phyloP scores from a whole-genome alignment of 2,113 vertebrate species.

The Edolisoma coerulescens region DNA sequence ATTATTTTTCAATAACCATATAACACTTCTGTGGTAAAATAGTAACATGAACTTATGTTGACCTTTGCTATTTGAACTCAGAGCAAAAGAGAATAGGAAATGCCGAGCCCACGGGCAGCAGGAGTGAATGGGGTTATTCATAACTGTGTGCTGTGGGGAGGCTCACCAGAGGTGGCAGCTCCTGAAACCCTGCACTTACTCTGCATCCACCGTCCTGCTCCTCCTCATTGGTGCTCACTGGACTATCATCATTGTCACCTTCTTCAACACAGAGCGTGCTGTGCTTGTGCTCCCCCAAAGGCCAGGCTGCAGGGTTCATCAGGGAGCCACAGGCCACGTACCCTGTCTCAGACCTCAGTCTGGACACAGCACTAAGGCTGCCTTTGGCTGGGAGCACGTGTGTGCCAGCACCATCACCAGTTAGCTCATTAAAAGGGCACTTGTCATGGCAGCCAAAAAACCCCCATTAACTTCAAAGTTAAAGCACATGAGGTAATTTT shows the following conservation, averaged over 20 bases:
- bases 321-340: fast-evolving
- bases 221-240: fast-evolving
- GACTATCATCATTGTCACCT: neutral
- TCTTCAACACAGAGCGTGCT: fast-evolving
- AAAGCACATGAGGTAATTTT: neutral
- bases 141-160: neutral
- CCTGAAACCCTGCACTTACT: neutral
- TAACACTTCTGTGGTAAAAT: neutral
- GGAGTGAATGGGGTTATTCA: neutral
- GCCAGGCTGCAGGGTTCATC: fast-evolving
- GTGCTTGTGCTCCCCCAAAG: neutral
- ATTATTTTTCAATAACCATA: slow-evolving; percentile 26
- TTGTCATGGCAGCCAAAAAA: neutral
- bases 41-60: neutral
- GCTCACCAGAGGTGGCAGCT: neutral
- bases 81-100: neutral
- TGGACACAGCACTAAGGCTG: fast-evolving
- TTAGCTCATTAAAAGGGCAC: neutral
- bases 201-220: neutral
- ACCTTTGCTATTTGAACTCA: slow-evolving; percentile 31
- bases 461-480: neutral
- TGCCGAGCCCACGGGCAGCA: neutral
- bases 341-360: fast-evolving
- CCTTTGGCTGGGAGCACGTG: neutral
- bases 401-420: neutral